Evolutionary conservation across 2,113 vertebrate genomes (phyloP).

Genomic region (Odontophorus gujanensis): DNA sequence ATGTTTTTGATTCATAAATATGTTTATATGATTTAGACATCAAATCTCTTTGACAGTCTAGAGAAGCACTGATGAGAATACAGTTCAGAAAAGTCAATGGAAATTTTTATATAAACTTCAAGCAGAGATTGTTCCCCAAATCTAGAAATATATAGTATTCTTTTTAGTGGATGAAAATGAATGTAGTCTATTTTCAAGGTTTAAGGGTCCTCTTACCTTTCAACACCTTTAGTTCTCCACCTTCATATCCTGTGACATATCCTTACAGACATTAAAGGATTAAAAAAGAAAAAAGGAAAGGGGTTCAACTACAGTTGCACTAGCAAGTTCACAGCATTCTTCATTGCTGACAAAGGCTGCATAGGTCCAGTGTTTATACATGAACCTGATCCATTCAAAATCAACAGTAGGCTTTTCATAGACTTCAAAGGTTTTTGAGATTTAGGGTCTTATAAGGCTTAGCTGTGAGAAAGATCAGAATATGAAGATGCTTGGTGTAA

Average conservation of each 20-base stretch:
- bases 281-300: not conserved
- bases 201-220: constrained; percentile 33
- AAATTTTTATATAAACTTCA: not conserved
- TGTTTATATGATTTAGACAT: not conserved
- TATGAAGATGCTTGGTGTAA: constrained; percentile 4
- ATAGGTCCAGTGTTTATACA: not conserved
- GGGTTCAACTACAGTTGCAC: not conserved
- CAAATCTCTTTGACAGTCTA: not conserved
- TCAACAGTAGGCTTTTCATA: constrained; percentile 51
- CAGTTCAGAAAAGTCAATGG: not conserved
- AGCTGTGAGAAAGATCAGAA: constrained; percentile 31
- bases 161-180: not conserved
- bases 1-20: not conserved
- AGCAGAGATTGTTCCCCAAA: not conserved
- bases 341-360: not conserved
- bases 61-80: not conserved
- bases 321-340: not conserved
- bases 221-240: constrained; percentile 25
- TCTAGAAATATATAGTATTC: not conserved
- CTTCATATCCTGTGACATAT: not conserved
- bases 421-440: constrained; percentile 48
- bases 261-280: not conserved
- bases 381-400: constrained; percentile 22
- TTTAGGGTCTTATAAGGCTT: constrained; percentile 1
- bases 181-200: not conserved